A percentile compares a stretch with the other conserved stretches of the same genome.
phyloP scores from a whole-genome alignment of 2,797 vertebrate species.

The Syngnathus rostellatus region DNA sequence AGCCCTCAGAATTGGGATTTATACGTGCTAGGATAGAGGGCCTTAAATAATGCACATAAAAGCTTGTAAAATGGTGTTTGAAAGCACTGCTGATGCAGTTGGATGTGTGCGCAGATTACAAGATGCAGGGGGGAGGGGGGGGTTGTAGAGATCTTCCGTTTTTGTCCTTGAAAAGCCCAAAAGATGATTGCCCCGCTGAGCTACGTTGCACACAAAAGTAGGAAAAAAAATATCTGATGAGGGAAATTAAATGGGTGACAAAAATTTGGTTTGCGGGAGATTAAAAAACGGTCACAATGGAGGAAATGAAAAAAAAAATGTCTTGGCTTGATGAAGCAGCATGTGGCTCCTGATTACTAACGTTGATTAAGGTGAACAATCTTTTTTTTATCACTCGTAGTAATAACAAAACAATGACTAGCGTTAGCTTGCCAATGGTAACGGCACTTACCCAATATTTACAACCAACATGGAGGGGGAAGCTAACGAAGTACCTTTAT shows the following conservation, averaged over 20 bases:
- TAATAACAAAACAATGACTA: too few species aligned
- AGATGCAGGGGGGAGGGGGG: constrained; percentile 16
- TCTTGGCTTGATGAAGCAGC: neutral
- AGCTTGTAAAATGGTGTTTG: constrained; percentile 23
- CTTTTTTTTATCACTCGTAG: neutral
- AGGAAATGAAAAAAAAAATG: constrained; percentile 17
- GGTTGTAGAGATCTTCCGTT: constrained; percentile 29
- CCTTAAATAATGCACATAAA: neutral
- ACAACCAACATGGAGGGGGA: too few species aligned
- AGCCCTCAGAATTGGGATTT: neutral
- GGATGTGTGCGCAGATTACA: constrained; percentile 54
- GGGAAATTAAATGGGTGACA: constrained; percentile 8
- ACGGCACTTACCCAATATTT: too few species aligned
- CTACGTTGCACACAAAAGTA: constrained; percentile 14
- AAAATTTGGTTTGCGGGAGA: constrained; percentile 30
- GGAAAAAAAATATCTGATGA: constrained; percentile 43
- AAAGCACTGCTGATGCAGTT: constrained; percentile 37
- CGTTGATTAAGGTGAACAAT: neutral
- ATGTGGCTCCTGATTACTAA: constrained; percentile 19
- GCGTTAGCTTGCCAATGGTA: too few species aligned
- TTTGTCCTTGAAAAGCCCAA: constrained; percentile 42
- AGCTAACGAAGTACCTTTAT: neutral
- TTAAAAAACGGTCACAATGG: constrained; percentile 30
- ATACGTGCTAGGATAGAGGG: neutral
- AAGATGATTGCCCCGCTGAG: constrained; percentile 22